phyloP scores from a whole-genome alignment of 2,888 invertebrate species.

The Neoascia interrupta region DNA sequence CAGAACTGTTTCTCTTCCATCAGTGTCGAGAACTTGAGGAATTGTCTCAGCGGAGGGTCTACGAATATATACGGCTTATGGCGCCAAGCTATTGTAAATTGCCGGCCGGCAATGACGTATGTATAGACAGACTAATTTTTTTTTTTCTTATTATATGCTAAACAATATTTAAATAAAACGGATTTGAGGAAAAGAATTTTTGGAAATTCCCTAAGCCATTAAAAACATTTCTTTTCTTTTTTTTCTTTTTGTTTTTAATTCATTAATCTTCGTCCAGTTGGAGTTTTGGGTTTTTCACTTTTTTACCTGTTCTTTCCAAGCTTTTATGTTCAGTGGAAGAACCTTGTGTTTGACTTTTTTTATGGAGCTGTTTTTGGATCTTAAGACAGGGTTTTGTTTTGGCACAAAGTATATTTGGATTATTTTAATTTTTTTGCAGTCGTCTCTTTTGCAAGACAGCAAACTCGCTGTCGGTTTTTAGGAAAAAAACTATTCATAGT shows the following conservation, averaged over 20 bases:
- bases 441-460: neutral
- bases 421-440: neutral
- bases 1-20: conserved; percentile 2
- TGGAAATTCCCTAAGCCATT: conserved; percentile 52
- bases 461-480: too few relatives aligned
- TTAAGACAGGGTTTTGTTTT: neutral
- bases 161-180: conserved; percentile 37
- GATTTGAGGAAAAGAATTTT: conserved; percentile 44
- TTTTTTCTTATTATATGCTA: conserved; percentile 20
- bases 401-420: neutral
- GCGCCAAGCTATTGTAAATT: conserved; percentile 18
- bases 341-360: neutral
- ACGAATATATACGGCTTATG: neutral
- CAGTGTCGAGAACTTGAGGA: conserved; percentile 1
- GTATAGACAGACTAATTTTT: neutral
- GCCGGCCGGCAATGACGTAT: neutral
- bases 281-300: conserved; percentile 33
- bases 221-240: conserved; percentile 23
- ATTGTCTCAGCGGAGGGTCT: conserved; percentile 9
- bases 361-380: neutral
- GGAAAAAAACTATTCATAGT: too few relatives aligned
- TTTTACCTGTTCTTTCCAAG: neutral
- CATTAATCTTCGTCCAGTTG: conserved; percentile 47
- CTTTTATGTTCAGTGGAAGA: neutral
- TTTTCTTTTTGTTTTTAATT: too few relatives aligned